phyloP scores from a whole-genome alignment of 2,797 vertebrate species.

The Cetoscarus ocellatus region DNA sequence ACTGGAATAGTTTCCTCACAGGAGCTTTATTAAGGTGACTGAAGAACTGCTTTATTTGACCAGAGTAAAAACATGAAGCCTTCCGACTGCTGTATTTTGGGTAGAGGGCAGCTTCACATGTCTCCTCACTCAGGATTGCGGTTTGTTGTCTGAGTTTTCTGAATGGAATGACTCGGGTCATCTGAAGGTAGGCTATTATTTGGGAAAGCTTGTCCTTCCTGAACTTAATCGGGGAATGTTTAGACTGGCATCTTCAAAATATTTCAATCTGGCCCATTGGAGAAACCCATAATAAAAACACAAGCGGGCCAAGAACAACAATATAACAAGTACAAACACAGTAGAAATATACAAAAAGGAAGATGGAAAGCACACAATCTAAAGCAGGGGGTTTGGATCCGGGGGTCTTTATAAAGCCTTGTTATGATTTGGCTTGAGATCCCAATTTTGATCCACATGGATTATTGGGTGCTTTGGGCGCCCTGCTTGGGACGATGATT shows the following conservation, averaged over 20 bases:
- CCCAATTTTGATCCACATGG: conserved; percentile 47
- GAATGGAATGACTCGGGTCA: conserved; percentile 60
- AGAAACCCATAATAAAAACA: conserved; percentile 69
- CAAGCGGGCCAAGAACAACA: conserved; percentile 71
- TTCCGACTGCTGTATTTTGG: not conserved
- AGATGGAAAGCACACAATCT: conserved; percentile 76
- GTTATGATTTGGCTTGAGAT: conserved; percentile 56
- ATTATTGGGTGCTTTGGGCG: conserved; percentile 65
- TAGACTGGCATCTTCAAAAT: conserved; percentile 57
- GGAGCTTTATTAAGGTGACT: not conserved
- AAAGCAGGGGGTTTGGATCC: conserved; percentile 66
- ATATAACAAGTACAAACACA: conserved; percentile 74
- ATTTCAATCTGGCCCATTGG: conserved; percentile 59
- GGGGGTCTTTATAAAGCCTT: conserved; percentile 47
- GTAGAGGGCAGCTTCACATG: conserved; percentile 4
- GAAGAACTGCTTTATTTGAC: conserved; percentile 6
- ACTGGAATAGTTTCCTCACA: too few species aligned
- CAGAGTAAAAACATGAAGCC: conserved; percentile 17
- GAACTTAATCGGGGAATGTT: conserved; percentile 62
- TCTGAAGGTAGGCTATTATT: conserved; percentile 33
- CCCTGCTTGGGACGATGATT: conserved; percentile 53
- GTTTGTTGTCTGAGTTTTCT: conserved; percentile 27
- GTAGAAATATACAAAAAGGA: conserved; percentile 74
- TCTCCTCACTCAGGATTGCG: conserved; percentile 13
- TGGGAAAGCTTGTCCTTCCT: conserved; percentile 46